Percentiles rank a stretch among this genome's conserved stretches.
Conservation (phyloP, 2,888 invertebrate species). For the Ornithoptera priamus region DNA sequence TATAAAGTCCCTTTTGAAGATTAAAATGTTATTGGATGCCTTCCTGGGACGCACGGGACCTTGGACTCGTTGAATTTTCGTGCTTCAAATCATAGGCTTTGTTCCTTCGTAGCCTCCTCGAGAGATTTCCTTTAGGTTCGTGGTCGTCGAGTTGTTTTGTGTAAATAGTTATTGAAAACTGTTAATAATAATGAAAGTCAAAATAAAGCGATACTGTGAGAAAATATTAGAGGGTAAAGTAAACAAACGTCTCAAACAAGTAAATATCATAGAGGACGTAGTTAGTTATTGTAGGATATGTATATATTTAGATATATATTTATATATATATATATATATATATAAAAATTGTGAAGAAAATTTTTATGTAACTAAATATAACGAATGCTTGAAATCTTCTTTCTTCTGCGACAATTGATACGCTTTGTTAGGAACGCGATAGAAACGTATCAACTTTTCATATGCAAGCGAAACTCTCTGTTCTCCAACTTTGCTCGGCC, state of each 20-base stretch:
- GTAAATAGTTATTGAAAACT: constrained; percentile 71
- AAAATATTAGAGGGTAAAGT: constrained; percentile 72
- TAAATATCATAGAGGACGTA: constrained; percentile 74
- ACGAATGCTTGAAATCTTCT: constrained; percentile 34
- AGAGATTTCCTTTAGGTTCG: constrained; percentile 37
- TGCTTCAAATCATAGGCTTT: constrained; percentile 59
- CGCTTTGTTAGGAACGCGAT: background rate
- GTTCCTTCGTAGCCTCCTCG: constrained; percentile 57
- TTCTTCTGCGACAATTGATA: constrained; percentile 11
- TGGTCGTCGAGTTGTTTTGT: constrained; percentile 52
- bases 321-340: constrained; percentile 9
- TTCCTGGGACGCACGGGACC: constrained; percentile 44
- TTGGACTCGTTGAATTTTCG: constrained; percentile 48
- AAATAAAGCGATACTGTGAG: constrained; percentile 80
- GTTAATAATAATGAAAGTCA: constrained; percentile 75
- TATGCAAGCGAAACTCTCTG: background rate
- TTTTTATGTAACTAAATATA: constrained; percentile 59
- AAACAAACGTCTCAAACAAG: constrained; percentile 62
- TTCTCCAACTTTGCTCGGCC: background rate
- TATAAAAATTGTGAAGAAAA: constrained; percentile 39
- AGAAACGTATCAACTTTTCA: constrained; percentile 15
- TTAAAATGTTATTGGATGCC: constrained; percentile 42
- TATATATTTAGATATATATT: constrained; percentile 43
- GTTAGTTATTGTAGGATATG: constrained; percentile 69
- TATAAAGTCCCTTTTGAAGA: constrained; percentile 42